Evolutionary conservation across 2,797 vertebrate genomes (phyloP).

Genomic region (Emydoidea blandingii): DNA sequence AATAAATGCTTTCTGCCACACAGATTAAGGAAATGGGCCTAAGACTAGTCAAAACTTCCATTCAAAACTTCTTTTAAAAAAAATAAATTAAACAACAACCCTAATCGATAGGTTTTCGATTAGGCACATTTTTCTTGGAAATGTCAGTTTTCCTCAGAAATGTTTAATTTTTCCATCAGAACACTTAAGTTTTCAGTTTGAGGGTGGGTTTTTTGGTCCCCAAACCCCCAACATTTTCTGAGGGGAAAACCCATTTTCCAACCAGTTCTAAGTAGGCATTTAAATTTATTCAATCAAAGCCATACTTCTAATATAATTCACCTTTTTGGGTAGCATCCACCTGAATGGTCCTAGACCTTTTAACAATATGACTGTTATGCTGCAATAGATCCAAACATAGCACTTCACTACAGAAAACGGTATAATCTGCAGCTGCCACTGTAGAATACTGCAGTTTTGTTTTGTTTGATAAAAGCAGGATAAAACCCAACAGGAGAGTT

Average conservation of each 20-base stretch:
- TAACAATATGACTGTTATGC: background rate
- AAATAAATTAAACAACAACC: no score
- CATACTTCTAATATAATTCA: background rate
- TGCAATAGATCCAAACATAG: accelerated
- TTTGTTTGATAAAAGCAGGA: background rate
- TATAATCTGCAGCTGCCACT: background rate
- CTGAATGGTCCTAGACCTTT: background rate
- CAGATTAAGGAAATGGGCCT: background rate
- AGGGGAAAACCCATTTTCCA: background rate
- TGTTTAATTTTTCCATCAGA: background rate
- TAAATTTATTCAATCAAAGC: background rate
- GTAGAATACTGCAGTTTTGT: background rate
- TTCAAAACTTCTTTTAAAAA: background rate
- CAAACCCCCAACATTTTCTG: background rate
- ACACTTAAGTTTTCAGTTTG: background rate
- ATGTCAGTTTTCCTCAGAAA: background rate
- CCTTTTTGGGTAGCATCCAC: background rate
- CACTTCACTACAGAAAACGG: background rate
- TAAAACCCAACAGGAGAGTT: background rate
- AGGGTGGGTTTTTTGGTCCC: no score
- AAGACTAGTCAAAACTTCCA: background rate
- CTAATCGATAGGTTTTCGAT: background rate
- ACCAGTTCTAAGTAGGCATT: background rate
- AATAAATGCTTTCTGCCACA: background rate
- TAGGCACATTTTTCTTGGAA: background rate